Evolutionary conservation across 64 coral and sea anemone genomes (phyloP), one percentile per base, ranked within the genome.

Genomic region (Dendronephthya gigantea): DNA sequence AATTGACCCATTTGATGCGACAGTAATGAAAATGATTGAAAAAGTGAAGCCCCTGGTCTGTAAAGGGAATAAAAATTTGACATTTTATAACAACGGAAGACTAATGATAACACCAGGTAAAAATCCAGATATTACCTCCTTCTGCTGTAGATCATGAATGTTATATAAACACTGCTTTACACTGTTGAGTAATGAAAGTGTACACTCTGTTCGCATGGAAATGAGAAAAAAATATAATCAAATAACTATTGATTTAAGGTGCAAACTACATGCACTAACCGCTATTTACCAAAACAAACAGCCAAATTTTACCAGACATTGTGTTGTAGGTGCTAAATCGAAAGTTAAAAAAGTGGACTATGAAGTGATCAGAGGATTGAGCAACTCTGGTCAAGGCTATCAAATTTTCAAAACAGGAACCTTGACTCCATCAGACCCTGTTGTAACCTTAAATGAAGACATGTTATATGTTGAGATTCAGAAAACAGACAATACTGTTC

Each of bases 101-200:
- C 36, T 79, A 17, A 79, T 79, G n/a, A 79, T 79, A 6, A 79
- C 72, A 79, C 72, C 72, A 35, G 72, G 72, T 79, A 79, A 79
- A 28, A 79, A 66, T 45, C 41, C 41, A 45, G 11, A 45, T 45
- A 11, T 45, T 6, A 4, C 41, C 41, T 11, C 41, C 41, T 11
- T 11, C 41, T 45, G 41, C 41, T 45, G 41, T 45, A 45, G n/a
- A n/a, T n/a, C 41, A 45, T 11, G 11, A 45, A 45, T 45, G 41
- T 45, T 11, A 45, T 6, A 45, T 4, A 45, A 45, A 45, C 41
- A 23, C 19, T 62, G 2, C 23, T 15, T 12, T 52, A 52, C 23
- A 16, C 1, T 52, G 50, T 52, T 8, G 8, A 22, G 13, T 52
- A 52, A 22, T 45, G 4, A 45, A 45, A 45, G 4, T 45, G 41